A percentile compares a stretch with the other conserved stretches of the same genome.
phyloP scores from a whole-genome alignment of 2,888 invertebrate species.

The Torymus aiolomorphi region DNA sequence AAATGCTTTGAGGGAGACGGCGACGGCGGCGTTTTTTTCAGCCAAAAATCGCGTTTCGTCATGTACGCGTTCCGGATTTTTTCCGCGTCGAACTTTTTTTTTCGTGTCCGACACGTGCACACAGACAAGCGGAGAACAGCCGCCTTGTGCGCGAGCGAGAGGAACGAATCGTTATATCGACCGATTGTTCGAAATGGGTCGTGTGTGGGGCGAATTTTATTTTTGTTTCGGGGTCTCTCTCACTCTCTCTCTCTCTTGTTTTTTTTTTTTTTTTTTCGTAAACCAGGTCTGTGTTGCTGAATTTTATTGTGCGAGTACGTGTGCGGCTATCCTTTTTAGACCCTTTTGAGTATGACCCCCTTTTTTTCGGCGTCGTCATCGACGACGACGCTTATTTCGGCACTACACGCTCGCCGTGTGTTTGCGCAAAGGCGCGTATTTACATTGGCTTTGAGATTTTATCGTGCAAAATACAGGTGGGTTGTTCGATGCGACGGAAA shows the following conservation, averaged over 20 bases:
- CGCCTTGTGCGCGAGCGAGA: not conserved
- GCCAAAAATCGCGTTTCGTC: slow-evolving; percentile 38
- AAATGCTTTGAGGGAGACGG: slow-evolving; percentile 17
- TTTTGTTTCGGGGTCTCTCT: slow-evolving; percentile 43
- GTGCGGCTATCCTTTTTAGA: slow-evolving; percentile 14
- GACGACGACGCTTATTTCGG: slow-evolving; percentile 13
- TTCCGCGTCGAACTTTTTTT: slow-evolving; percentile 1
- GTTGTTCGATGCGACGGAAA: not conserved
- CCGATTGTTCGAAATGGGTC: slow-evolving; percentile 50
- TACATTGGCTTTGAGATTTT: not conserved
- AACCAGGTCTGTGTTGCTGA: slow-evolving; percentile 29
- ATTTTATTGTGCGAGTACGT: slow-evolving; percentile 29
- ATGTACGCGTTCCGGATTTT: slow-evolving; percentile 33
- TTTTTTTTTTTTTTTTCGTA: slow-evolving; percentile 12
- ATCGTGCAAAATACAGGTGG: not conserved
- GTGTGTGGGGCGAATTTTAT: slow-evolving; percentile 48
- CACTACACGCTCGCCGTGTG: not conserved
- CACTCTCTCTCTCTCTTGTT: not conserved
- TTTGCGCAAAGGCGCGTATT: slow-evolving; percentile 30
- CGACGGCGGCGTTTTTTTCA: not conserved
- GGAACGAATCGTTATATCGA: slow-evolving; percentile 44
- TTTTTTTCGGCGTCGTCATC: slow-evolving; percentile 12
- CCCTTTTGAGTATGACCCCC: slow-evolving; percentile 39
- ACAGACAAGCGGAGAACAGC: not conserved
- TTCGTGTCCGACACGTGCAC: not conserved